These are phyloP conservation scores for Conus betulinus DNA, from an alignment of 1,140 invertebrate species.

Conservation along the genomic window DNA sequence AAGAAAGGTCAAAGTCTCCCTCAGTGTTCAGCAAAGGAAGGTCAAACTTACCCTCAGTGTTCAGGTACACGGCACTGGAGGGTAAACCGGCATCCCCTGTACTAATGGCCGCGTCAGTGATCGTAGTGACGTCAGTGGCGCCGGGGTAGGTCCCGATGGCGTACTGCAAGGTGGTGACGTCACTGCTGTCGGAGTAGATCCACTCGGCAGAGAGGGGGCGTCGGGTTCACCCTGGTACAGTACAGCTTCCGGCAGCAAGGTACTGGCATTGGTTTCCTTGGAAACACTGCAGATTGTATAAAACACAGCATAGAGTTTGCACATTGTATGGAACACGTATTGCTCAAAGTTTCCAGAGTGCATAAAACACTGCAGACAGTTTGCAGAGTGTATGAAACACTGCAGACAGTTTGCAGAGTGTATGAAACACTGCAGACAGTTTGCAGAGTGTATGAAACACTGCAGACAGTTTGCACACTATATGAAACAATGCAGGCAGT, in stretches of 20 bases:
- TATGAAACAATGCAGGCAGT: no score
- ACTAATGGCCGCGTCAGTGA: background rate
- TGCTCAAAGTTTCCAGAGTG: no score
- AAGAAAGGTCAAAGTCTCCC: no score
- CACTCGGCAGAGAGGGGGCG: slow-evolving; percentile 49
- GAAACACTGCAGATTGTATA: slow-evolving; percentile 23
- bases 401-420: no score
- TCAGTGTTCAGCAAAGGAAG: no score
- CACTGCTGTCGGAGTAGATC: slow-evolving; percentile 49
- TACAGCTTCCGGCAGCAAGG: slow-evolving; percentile 1
- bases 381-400: no score
- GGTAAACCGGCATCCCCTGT: slow-evolving; percentile 31
- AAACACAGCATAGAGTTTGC: no score
- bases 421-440: no score
- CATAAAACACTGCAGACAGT: no score
- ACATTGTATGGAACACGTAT: no score
- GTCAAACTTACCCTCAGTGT: slow-evolving; percentile 39
- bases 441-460: no score
- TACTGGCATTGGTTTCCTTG: background rate
- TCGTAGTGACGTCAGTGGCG: slow-evolving; percentile 33
- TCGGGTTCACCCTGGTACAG: slow-evolving; percentile 48
- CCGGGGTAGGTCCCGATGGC: slow-evolving; percentile 55
- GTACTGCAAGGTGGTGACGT: slow-evolving; percentile 41
- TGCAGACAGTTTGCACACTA: no score
- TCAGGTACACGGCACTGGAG: slow-evolving; percentile 31